These are phyloP conservation scores for Dromiciops gliroides DNA, from an alignment of 2,113 vertebrate genomes.

Conservation along the genomic window DNA sequence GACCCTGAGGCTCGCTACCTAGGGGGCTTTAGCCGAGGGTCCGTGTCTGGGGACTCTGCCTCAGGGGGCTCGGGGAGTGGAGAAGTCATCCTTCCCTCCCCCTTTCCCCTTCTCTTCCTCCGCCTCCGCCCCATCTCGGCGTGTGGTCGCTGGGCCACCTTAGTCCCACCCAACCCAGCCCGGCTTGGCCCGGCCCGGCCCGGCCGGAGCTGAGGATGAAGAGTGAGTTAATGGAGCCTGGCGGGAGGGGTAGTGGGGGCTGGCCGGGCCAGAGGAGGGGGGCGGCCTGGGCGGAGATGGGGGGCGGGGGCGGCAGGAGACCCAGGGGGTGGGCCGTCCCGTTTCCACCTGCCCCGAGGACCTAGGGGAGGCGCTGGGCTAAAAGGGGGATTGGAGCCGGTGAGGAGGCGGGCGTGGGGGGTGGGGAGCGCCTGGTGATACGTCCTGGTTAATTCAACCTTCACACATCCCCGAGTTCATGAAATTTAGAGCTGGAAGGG, in stretches of 20 bases:
- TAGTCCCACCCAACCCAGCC: background rate
- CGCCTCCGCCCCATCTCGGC: background rate
- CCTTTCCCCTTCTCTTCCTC: background rate
- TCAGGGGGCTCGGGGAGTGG: background rate
- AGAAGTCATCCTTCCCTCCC: background rate
- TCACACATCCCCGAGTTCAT: background rate
- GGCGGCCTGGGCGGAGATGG: background rate
- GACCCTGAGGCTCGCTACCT: conserved; percentile 14
- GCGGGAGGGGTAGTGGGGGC: background rate
- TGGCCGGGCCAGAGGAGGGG: background rate
- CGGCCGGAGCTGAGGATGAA: conserved; percentile 67
- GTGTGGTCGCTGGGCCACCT: background rate
- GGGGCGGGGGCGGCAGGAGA: background rate
- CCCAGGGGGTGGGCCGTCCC: background rate
- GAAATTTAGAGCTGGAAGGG: background rate
- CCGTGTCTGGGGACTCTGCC: background rate
- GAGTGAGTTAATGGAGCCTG: conserved; percentile 79
- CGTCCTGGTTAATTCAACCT: background rate
- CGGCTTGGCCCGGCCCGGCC: background rate
- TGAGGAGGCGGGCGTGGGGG: background rate
- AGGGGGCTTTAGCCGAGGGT: background rate
- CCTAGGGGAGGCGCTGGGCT: background rate
- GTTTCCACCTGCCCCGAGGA: background rate
- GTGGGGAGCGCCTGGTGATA: background rate
- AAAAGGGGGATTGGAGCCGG: background rate